Evolutionary conservation across 2,113 vertebrate species (phyloP), one percentile per base, ranked within the genome.

Genomic region (Tachuris rubrigastra): DNA sequence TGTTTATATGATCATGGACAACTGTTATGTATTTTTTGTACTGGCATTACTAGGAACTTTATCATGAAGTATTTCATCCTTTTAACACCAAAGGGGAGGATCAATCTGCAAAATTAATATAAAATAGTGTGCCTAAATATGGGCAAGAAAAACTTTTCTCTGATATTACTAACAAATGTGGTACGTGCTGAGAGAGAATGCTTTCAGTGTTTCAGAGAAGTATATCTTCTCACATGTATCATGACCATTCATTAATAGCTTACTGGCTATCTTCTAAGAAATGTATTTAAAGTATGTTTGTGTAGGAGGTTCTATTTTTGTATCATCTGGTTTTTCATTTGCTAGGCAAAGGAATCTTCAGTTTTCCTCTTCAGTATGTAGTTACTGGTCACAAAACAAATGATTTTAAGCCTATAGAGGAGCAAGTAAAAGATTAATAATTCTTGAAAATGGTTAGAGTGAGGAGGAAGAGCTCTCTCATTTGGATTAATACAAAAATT

Each of bases 281-380:
- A 84, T 86, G 37, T 66, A 86, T 86, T 88, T 81, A 28, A 78
- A 91, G 23, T 71, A 65, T 81, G 52, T 71, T 93, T 94, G 79
- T 87, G 90, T 94, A 56, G 92, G 85, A 95, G 93, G 92, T 86
- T 92, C 56, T 93, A 81, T 94, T 94, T 94, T 93, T 84, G 25
- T 72, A 14, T 80, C 13, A 69, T 67, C 15, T 56, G 63, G 7
- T 37, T 84, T 81, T 74, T 66, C 37, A 50, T 94, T 92, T 92
- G 31, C 28, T 77, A 46, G 41, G 44, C 59, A 52, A 53, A 9
- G 11, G 41, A 55, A 31, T 69, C 27, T 63, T 55, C 56, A 56
- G 44, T 65, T 27, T 85, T 85, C 5, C 1, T 58, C 10, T 71
- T 68, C 16, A 46, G 8, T 89, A 9, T 73, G 22, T 83, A 21